Conservation (phyloP, 2,888 invertebrate genomes). For the Troides helena region DNA sequence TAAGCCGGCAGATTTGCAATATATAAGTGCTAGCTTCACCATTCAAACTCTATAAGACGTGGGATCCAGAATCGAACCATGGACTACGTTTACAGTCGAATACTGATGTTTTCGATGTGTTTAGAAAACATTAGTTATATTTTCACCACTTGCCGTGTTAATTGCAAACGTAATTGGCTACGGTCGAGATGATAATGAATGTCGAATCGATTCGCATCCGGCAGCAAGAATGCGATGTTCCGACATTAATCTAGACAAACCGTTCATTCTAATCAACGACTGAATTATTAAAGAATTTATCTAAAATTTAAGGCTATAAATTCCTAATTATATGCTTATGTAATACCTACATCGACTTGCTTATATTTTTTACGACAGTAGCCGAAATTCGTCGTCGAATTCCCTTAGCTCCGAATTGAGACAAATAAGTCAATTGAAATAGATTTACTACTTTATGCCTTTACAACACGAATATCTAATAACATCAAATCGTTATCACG, state of each 20-base stretch:
- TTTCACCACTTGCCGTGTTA: constrained; percentile 9
- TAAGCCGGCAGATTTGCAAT: too few relatives aligned
- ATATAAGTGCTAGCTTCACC: too few relatives aligned
- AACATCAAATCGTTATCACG: constrained; percentile 24
- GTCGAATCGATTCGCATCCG: constrained; percentile 23
- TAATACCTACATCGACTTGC: neutral
- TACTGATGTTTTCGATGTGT: too few relatives aligned
- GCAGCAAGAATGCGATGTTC: constrained; percentile 7
- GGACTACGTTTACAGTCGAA: too few relatives aligned
- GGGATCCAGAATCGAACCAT: too few relatives aligned
- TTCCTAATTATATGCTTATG: neutral
- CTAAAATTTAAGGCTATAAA: too few relatives aligned
- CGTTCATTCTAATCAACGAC: too few relatives aligned
- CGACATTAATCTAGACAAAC: too few relatives aligned
- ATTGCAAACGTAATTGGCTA: constrained; percentile 30
- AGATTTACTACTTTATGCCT: constrained; percentile 15
- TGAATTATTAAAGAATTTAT: too few relatives aligned
- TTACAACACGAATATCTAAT: constrained; percentile 26
- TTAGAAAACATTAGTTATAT: neutral
- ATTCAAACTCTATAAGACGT: too few relatives aligned
- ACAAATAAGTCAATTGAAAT: constrained; percentile 15
- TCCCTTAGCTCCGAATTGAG: neutral
- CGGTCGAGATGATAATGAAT: constrained; percentile 31
- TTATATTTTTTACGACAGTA: neutral
- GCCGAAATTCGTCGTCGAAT: neutral